phyloP scores from a whole-genome alignment of 2,113 vertebrate species.

The Tenrec ecaudatus region DNA sequence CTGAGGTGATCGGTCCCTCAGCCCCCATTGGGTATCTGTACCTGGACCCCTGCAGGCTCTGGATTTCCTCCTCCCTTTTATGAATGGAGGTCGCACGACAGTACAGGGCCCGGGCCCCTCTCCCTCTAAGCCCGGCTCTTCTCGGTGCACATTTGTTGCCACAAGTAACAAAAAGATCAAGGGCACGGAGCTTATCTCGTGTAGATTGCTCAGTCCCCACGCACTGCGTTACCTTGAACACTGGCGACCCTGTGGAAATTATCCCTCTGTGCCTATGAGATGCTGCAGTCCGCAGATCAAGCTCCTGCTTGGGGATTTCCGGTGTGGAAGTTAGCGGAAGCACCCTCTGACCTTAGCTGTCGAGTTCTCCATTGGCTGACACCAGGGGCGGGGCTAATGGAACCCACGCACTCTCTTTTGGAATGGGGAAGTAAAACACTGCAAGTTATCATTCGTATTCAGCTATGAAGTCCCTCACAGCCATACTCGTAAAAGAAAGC shows the following conservation, averaged over 20 bases:
- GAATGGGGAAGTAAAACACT: too few relatives aligned
- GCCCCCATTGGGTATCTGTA: background rate
- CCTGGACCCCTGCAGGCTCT: background rate
- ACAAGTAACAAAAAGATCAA: background rate
- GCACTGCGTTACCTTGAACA: background rate
- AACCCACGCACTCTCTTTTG: background rate
- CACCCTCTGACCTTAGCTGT: too few relatives aligned
- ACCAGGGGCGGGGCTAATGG: background rate
- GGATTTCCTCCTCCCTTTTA: background rate
- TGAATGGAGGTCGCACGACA: background rate
- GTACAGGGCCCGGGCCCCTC: background rate
- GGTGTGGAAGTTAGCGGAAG: too few relatives aligned
- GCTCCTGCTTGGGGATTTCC: too few relatives aligned
- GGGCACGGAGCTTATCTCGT: background rate
- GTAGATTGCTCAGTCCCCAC: background rate
- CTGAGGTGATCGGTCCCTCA: background rate
- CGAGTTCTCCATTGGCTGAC: background rate
- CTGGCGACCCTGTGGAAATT: too few relatives aligned
- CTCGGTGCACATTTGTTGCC: too few relatives aligned
- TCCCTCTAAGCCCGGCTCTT: background rate
- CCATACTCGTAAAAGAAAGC: too few relatives aligned
- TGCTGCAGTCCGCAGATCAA: too few relatives aligned
- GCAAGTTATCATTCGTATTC: too few relatives aligned
- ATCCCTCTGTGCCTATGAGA: too few relatives aligned
- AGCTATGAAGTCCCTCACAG: too few relatives aligned